Evolutionary conservation across 2,888 invertebrate genomes (phyloP).

Genomic region (Xylota sylvarum): DNA sequence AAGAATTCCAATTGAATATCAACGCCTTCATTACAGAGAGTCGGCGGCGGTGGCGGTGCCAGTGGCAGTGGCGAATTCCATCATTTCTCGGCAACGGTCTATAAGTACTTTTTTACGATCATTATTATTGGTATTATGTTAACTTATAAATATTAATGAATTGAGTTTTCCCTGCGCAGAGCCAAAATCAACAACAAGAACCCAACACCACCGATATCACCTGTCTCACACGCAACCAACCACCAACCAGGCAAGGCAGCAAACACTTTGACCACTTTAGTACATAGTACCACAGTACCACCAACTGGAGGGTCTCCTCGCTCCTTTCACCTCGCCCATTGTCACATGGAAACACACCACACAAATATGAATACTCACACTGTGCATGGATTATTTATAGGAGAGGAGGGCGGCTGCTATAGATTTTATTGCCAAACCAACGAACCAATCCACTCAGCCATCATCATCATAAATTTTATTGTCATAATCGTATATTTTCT

Average conservation of each 20-base stretch:
- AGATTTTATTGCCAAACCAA: constrained; percentile 77
- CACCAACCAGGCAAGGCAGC: constrained; percentile 62
- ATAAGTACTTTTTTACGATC: constrained; percentile 72
- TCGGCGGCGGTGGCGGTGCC: no score
- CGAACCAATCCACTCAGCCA: constrained; percentile 77
- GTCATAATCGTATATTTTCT: constrained; percentile 77
- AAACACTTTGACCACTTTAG: constrained; percentile 71
- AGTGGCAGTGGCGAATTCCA: constrained; percentile 40
- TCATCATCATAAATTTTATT: constrained; percentile 77
- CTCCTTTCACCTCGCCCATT: constrained; percentile 27
- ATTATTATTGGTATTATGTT: constrained; percentile 75
- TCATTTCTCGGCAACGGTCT: constrained; percentile 52
- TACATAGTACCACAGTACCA: constrained; percentile 1
- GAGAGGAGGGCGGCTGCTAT: constrained; percentile 71
- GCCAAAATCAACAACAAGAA: constrained; percentile 69
- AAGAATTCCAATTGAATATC: constrained; percentile 75
- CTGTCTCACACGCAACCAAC: constrained; percentile 76
- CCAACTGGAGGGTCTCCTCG: constrained; percentile 11
- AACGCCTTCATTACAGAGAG: constrained; percentile 69
- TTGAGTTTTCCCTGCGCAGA: constrained; percentile 62
- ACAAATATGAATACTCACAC: constrained; percentile 27
- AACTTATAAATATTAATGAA: constrained; percentile 77
- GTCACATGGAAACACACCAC: constrained; percentile 54
- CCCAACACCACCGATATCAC: constrained; percentile 68
- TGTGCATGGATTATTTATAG: constrained; percentile 69